Conservation (phyloP, 2,113 vertebrate species). For the Brachyhypopomus occidentalis region DNA sequence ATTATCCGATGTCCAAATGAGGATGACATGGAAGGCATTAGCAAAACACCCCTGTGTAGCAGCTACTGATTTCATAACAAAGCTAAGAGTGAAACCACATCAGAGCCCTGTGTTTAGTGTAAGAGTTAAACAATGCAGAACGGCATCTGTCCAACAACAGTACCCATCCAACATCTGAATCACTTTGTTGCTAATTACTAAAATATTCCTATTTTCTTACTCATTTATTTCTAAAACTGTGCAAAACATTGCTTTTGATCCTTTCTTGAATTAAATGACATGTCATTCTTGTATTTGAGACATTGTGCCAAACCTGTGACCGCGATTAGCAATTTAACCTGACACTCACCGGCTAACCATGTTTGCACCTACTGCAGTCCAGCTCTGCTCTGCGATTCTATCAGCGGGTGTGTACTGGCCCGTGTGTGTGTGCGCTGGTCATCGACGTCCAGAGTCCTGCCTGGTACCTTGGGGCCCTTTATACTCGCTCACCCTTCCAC, state of each 20-base stretch:
- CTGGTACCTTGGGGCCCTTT: constrained; percentile 62
- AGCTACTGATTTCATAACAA: too few species aligned
- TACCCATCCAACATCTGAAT: neutral
- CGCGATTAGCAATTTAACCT: neutral
- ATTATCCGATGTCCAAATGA: neutral
- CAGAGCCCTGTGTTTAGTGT: too few species aligned
- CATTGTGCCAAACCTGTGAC: neutral
- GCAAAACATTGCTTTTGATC: neutral
- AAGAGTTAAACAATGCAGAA: too few species aligned
- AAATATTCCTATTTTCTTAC: neutral
- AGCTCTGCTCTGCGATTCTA: constrained; percentile 46
- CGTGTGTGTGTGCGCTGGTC: neutral
- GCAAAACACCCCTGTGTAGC: neutral
- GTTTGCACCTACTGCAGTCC: constrained; percentile 57
- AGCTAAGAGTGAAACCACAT: too few species aligned
- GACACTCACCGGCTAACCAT: constrained; percentile 92
- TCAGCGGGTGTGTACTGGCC: neutral
- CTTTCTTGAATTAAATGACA: too few species aligned
- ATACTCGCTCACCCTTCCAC: constrained; percentile 56
- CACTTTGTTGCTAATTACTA: neutral
- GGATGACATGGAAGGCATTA: neutral
- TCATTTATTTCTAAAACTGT: neutral
- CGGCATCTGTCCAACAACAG: too few species aligned
- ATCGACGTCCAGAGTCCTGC: constrained; percentile 44
- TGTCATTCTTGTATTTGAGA: too few species aligned